Evolutionary conservation across 2,888 invertebrate species (phyloP), one percentile per base, ranked within the genome.

Genomic region (Hybos culiciformis): DNA sequence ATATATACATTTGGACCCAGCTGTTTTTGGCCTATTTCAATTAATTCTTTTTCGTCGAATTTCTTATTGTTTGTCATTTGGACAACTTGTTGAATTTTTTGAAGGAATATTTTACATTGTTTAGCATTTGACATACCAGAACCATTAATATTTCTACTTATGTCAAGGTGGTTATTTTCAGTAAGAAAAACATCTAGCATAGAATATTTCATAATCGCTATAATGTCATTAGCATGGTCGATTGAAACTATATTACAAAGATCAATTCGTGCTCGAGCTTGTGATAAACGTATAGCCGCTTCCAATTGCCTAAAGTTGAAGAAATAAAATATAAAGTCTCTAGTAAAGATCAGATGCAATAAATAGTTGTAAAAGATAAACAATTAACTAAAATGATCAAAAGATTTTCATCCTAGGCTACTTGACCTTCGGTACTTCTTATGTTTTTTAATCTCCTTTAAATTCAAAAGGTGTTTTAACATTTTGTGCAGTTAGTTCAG

Each of bases 221-320:
- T 74, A 24, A 92, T 80, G 60, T 94, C 91, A 47, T 73, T 67
- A 0, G 92, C 93, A 66, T 96, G 94, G 42, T 73, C 62, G 44
- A 70, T 73, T 0, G 82, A 85, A 1, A 84, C 90, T 56, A 78
- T 78, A 62, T 83, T 82, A 48, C 91, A 70, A 46, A 96, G 68
- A 61, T 94, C 93, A 2, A 83, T 65, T 56, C 90, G 80, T 1
- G 94, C 93, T 59, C 93, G 72, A 14, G 94, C 92, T 80, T 87
- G 56, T 15, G 91, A 83, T 14, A 94, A 69, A 53, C 91, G 69
- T 46, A 92, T 82, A 48, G 94, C 73, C 1, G 90, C 92, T 66
- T 92, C 87, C 9, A 94, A 69, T 60, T 94, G 93, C 37, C 94
- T 71, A 37, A 48, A 52, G 49, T 12, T 9, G 29, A 19, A 8